These are phyloP conservation scores for Odontamblyopus lacepedii DNA, from an alignment of 2,797 vertebrate genomes.

Conservation along the genomic window DNA sequence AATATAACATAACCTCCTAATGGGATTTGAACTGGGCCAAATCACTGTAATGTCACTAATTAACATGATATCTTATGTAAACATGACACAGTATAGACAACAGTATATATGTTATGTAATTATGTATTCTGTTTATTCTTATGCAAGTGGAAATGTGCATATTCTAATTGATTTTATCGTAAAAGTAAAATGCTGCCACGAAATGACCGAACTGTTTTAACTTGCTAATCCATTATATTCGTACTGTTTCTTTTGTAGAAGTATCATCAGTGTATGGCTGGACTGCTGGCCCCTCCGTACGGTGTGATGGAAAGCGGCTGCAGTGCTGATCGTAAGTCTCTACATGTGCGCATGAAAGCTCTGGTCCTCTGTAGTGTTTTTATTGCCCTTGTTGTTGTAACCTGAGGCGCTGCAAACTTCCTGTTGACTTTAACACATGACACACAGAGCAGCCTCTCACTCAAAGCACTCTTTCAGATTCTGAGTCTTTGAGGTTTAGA, in stretches of 20 bases:
- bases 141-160: neutral
- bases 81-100: neutral
- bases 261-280: constrained; percentile 95
- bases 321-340: constrained; percentile 88
- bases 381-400: neutral
- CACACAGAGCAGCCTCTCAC: constrained; percentile 1
- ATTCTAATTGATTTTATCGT: neutral
- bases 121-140: neutral
- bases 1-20: neutral
- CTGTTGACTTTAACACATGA: constrained; percentile 8
- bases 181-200: neutral
- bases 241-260: constrained; percentile 79
- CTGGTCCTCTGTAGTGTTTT: constrained; percentile 1
- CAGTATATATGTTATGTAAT: neutral
- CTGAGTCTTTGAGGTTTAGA: neutral
- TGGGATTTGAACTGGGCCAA: neutral
- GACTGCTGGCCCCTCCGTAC: constrained; percentile 93
- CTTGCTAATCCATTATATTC: neutral
- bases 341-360: neutral
- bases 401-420: constrained; percentile 2
- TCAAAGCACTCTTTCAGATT: neutral
- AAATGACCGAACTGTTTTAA: neutral
- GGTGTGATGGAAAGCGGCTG: constrained; percentile 94
- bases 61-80: neutral
- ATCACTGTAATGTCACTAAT: too few relatives aligned